Percentiles rank a stretch among this genome's conserved stretches.
Evolutionary conservation across 1,140 invertebrate genomes (phyloP).

Genomic region (Gryon sp.): DNA sequence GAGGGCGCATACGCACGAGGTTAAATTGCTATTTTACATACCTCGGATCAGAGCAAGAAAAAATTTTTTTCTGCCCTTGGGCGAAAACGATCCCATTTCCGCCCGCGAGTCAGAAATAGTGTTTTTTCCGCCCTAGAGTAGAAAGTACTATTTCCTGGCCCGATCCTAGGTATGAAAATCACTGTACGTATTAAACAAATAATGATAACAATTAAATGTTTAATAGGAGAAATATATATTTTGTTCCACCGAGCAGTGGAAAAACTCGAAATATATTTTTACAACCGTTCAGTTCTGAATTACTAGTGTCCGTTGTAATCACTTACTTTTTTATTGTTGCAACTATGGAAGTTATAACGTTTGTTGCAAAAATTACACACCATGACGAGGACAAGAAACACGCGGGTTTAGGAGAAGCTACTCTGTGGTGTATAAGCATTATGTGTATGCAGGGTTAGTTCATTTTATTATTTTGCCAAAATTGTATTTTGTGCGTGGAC

Average conservation of each 20-base stretch:
- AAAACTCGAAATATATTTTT: slow-evolving; percentile 83
- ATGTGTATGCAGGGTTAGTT: slow-evolving; percentile 82
- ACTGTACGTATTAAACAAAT: too few species aligned
- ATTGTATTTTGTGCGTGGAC: too few species aligned
- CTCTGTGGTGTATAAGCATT: slow-evolving; percentile 82
- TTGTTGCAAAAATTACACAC: slow-evolving; percentile 68
- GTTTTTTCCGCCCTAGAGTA: too few species aligned
- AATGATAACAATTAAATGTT: neutral
- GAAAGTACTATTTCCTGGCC: too few species aligned
- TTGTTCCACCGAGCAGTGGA: slow-evolving; percentile 81
- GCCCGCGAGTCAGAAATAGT: too few species aligned
- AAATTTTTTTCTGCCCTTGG: too few species aligned
- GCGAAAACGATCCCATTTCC: too few species aligned
- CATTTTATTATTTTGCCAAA: too few species aligned
- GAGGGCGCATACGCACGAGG: too few species aligned
- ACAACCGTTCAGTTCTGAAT: slow-evolving; percentile 81
- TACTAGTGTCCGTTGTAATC: slow-evolving; percentile 79
- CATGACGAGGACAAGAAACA: slow-evolving; percentile 66
- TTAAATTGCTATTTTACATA: too few species aligned
- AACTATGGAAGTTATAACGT: slow-evolving; percentile 79
- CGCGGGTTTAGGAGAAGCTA: slow-evolving; percentile 79
- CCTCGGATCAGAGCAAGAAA: too few species aligned
- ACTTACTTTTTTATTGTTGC: slow-evolving; percentile 79
- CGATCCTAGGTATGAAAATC: too few species aligned
- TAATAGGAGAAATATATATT: slow-evolving; percentile 83